Evolutionary conservation across 1,140 invertebrate species (phyloP), one percentile per base, ranked within the genome.

Genomic region (Zaprionus ghesquierei): DNA sequence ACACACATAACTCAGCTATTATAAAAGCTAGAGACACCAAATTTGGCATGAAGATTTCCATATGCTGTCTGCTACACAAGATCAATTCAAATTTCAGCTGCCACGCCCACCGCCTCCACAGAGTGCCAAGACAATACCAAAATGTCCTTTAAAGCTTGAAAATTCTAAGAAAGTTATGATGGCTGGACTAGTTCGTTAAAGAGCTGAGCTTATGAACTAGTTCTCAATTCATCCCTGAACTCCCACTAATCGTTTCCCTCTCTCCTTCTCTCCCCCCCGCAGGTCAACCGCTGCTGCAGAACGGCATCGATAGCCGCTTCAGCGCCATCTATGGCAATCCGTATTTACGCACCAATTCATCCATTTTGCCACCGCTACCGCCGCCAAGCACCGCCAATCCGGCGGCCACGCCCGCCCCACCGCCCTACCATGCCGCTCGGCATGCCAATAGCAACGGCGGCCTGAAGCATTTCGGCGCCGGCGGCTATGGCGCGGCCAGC

Each of bases 301-400:
- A 93, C 90, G 69, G 93, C 92, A 96, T 97, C 55, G 97, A 98
- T 87, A 96, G 97, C 9, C 93, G 96, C 64, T 98, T 96, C 87
- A 96, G 96, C 20, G 97, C 97, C 22, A 95, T 96, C 5, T 98
- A 98, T 89, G 97, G 97, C 54, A 97, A 97, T 93, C 97, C 97
- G 1, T 97, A 97, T 91, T 93, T 98, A 66, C 93, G 96, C 89
- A 94, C 93, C 49, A 92, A 90, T 55, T 91, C 89, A 72, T 89
- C 93, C 29, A 93, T 93, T 44, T 84, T 94, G 53, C 93, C 93
- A 54, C 93, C 93, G 31, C 73, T 92, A 27, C 92, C 82, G 75
- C 89, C 82, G 56, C 86, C 85, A n/a, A 91, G 90, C 80, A 95
- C 95, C 22, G 95, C 96, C 3, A 96, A 96, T 92, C 95, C 95